Evolutionary conservation across 2,888 invertebrate genomes (phyloP).

Genomic region (Thereva nobilitata): DNA sequence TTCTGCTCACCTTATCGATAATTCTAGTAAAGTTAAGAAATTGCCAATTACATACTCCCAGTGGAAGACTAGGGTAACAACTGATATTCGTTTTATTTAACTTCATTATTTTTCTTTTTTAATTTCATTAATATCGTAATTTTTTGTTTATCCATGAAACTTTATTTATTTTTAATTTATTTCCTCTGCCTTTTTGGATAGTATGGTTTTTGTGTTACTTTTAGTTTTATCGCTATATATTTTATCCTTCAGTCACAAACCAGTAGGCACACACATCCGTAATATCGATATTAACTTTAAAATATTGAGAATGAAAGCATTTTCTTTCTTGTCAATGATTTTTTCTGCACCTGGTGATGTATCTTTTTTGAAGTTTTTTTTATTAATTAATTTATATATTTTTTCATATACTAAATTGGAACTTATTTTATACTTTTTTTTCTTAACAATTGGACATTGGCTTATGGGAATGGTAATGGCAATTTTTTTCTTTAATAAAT

Average conservation of each 20-base stretch:
- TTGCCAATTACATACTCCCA: constrained; percentile 65
- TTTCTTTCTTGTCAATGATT: no score
- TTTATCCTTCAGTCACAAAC: no score
- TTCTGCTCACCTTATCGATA: constrained; percentile 60
- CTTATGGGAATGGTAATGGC: constrained; percentile 59
- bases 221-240: no score
- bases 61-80: constrained; percentile 65
- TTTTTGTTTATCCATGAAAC: constrained; percentile 24
- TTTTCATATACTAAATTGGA: constrained; percentile 6
- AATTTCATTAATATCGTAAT: constrained; percentile 38
- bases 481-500: constrained; percentile 49
- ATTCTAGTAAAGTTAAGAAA: constrained; percentile 56
- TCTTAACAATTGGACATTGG: constrained; percentile 40
- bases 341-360: no score
- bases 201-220: no score
- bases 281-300: no score
- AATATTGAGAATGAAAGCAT: no score
- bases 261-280: no score
- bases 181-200: constrained; percentile 5
- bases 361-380: no score
- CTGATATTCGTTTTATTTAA: constrained; percentile 39
- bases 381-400: not conserved
- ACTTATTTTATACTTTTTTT: constrained; percentile 25
- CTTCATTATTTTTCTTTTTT: constrained; percentile 9
- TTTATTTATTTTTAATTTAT: constrained; percentile 28